Conservation (phyloP, 2,113 vertebrate genomes). For the Lota lota region DNA sequence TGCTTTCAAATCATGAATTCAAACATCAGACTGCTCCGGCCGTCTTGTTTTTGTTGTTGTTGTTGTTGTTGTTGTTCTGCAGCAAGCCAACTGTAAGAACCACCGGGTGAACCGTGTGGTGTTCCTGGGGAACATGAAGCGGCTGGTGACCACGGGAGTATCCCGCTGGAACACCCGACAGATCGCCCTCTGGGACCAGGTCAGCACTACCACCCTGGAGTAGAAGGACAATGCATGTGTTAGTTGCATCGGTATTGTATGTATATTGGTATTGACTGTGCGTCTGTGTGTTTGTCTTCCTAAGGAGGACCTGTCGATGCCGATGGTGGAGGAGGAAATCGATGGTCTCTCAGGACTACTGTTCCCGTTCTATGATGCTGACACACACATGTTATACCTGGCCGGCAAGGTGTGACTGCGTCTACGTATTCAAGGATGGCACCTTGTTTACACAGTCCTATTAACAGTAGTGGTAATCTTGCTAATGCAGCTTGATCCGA, state of each 20-base stretch:
- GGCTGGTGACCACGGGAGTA: constrained; percentile 89
- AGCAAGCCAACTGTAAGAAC: constrained; percentile 93
- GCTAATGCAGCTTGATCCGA: too few species aligned
- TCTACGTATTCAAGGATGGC: constrained; percentile 2
- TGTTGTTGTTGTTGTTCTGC: constrained; percentile 23
- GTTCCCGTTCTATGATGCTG: constrained; percentile 92
- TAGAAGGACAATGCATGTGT: neutral
- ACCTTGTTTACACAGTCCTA: too few species aligned
- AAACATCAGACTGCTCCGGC: too few species aligned
- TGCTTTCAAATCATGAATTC: too few species aligned
- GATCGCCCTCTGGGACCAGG: constrained; percentile 97
- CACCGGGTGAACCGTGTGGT: constrained; percentile 93
- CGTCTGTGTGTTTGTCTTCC: constrained; percentile 10
- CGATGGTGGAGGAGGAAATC: constrained; percentile 90
- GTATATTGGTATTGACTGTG: neutral
- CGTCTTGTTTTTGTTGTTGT: neutral
- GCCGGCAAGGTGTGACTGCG: constrained; percentile 87
- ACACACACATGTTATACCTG: constrained; percentile 96
- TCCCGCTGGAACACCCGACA: constrained; percentile 96
- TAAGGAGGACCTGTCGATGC: constrained; percentile 89
- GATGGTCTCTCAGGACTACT: constrained; percentile 92
- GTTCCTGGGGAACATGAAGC: constrained; percentile 90
- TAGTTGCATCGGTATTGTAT: neutral
- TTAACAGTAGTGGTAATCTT: too few species aligned
- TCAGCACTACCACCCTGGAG: constrained; percentile 57